Evolutionary conservation across 1,140 invertebrate species (phyloP).

Genomic region (Eupeodes corollae): DNA sequence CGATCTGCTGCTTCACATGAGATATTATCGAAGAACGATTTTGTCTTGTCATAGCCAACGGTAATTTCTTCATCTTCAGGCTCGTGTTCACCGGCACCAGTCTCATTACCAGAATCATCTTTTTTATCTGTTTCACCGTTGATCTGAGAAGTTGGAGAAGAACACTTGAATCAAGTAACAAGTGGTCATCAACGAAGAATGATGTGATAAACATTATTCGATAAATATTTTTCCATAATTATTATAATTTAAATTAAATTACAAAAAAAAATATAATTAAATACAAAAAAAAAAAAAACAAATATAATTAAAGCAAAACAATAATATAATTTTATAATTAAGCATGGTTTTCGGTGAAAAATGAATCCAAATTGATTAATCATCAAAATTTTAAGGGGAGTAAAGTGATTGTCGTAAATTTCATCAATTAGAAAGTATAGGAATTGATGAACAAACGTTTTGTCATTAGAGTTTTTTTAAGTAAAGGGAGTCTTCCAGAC

Average conservation of each 20-base stretch:
- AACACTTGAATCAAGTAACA: constrained; percentile 2
- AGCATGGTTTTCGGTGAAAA: no score
- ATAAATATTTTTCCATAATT: constrained; percentile 1
- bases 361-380: no score
- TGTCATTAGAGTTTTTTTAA: no score
- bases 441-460: no score
- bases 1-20: constrained; percentile 87
- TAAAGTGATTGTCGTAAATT: no score
- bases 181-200: neutral
- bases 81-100: constrained; percentile 65
- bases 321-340: no score
- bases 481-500: no score
- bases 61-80: constrained; percentile 63
- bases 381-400: no score
- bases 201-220: neutral
- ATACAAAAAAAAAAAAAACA: constrained; percentile 6
- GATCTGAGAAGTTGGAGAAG: constrained; percentile 22
- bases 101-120: constrained; percentile 74
- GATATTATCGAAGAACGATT: constrained; percentile 99
- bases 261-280: neutral
- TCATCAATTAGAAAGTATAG: no score
- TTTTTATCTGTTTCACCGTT: constrained; percentile 65
- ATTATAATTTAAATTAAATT: neutral
- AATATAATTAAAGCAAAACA: no score
- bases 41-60: constrained; percentile 83